Evolutionary conservation across 2,113 vertebrate genomes (phyloP), one percentile per base, ranked within the genome.

Genomic region (Nicator chloris): DNA sequence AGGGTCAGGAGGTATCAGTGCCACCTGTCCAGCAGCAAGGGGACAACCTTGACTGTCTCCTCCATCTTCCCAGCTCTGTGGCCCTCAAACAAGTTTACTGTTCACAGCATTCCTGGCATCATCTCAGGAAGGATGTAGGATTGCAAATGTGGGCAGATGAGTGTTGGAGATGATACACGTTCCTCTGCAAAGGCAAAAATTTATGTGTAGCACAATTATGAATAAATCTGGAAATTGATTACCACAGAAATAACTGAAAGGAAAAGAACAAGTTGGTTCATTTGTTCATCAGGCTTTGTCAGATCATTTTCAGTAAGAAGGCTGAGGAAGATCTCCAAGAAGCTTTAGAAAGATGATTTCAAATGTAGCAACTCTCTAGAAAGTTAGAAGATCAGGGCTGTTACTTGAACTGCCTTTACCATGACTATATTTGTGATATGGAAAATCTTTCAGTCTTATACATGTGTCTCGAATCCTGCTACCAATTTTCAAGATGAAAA

Each of bases 401-500:
- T 28, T 64, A 40, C 23, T 30, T 78, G 82, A 93, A 26, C 71
- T 66, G 53, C 35, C 39, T 93, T 91, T 87, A 30, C 63, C 89
- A 65, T 59, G 69, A 49, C 65, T 89, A 0, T 57, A 82, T 65
- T 82, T 79, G 78, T 82, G 63, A 82, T 19, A 21, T 10, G 22
- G 35, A 56, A 68, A 91, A 84, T 45, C 24, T 94, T 35, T 83
- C 69, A 72, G 47, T 71, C 65, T 82, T 37, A 6, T 5, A 42
- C 30, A 22, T 45, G 78, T 91, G 22, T 53, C 57, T 65, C 50
- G 45, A 88, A 85, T 68, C 66, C 63, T 20, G 24, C 68, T 57
- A 72, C 44, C n/a, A 86, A 63, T 91, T 83, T 30, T 77, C 69
- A 51, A 83, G 82, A 56, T 53, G 60, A 96, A 86, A 92, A 72